phyloP scores from a whole-genome alignment of 2,797 vertebrate genomes.

The Perodicticus potto region DNA sequence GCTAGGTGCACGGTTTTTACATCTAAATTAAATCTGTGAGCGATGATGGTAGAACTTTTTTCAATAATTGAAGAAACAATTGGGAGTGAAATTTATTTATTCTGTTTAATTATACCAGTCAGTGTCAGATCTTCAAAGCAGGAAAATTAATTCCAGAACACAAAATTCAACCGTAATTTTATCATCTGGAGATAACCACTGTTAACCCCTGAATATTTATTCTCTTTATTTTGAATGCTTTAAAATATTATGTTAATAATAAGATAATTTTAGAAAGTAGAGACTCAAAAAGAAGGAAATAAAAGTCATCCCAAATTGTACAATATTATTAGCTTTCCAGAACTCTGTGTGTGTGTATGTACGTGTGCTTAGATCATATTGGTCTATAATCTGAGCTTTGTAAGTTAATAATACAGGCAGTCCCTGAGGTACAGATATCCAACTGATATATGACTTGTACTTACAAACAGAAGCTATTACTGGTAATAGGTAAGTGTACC shows the following conservation, averaged over 20 bases:
- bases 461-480: too few species aligned
- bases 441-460: too few species aligned
- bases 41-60: constrained; percentile 27
- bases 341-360: background rate
- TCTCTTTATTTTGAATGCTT: constrained; percentile 55
- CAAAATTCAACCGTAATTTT: constrained; percentile 53
- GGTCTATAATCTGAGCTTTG: constrained; percentile 59
- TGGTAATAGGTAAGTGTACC: too few species aligned
- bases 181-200: constrained; percentile 44
- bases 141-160: constrained; percentile 55
- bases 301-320: constrained; percentile 46
- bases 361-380: constrained; percentile 6
- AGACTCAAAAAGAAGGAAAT: constrained; percentile 59
- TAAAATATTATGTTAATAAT: constrained; percentile 50
- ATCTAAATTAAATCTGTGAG: constrained; percentile 51
- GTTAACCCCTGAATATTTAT: constrained; percentile 35
- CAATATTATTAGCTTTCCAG: constrained; percentile 40
- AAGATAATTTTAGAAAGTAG: constrained; percentile 43
- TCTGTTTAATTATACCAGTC: constrained; percentile 56
- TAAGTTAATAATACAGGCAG: constrained; percentile 7
- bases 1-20: background rate
- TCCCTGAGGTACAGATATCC: too few species aligned
- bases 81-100: constrained; percentile 57
- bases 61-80: constrained; percentile 34
- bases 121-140: constrained; percentile 57